These are phyloP conservation scores for Alexandromys oeconomus DNA, from an alignment of 2,797 vertebrate genomes.

Conservation along the genomic window DNA sequence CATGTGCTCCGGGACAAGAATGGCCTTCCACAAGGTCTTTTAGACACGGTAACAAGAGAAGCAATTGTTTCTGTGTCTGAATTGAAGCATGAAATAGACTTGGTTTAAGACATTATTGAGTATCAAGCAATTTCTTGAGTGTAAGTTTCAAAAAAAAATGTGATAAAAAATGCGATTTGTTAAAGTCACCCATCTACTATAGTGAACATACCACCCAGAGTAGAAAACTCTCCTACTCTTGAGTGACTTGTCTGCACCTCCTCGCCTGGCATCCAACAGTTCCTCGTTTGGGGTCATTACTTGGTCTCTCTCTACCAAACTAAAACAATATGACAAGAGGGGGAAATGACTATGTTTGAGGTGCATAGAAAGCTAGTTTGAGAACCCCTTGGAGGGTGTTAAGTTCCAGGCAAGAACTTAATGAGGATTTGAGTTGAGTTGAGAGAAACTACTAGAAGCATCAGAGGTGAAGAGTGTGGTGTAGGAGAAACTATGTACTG, in stretches of 20 bases:
- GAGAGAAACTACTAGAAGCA: neutral
- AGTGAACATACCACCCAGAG: neutral
- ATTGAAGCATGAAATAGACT: conserved; percentile 72
- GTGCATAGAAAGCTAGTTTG: neutral
- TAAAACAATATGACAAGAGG: conserved; percentile 26
- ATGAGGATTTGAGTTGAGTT: neutral
- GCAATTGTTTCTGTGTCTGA: conserved; percentile 73
- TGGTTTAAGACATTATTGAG: conserved; percentile 61
- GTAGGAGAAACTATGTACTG: neutral
- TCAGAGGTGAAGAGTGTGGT: neutral
- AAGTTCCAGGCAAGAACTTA: conserved; percentile 19
- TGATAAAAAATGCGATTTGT: conserved; percentile 51
- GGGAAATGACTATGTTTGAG: neutral
- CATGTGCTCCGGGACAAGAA: conserved; percentile 36
- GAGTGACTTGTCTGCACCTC: neutral
- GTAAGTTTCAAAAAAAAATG: conserved; percentile 39
- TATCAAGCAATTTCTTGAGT: conserved; percentile 53
- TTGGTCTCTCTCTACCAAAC: conserved; percentile 6
- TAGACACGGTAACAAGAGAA: conserved; percentile 62
- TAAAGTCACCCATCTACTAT: conserved; percentile 1
- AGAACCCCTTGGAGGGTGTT: neutral
- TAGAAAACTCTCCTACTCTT: neutral
- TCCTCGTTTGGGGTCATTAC: neutral
- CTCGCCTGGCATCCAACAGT: neutral
- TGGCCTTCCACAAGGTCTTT: conserved; percentile 50